phyloP scores from a whole-genome alignment of 2,888 invertebrate genomes.

The Ophion ellenae region DNA sequence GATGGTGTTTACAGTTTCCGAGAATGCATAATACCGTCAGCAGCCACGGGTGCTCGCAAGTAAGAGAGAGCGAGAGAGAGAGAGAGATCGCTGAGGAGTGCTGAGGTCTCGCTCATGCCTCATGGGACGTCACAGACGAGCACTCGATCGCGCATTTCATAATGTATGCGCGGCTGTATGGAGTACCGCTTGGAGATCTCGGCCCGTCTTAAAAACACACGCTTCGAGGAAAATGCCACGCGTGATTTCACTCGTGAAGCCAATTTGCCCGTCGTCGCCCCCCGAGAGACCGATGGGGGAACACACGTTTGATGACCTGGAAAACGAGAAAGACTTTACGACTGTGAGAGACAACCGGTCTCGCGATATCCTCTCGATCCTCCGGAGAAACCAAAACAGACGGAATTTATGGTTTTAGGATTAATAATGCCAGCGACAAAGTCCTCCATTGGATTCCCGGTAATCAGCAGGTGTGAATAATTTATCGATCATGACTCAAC shows the following conservation, averaged over 20 bases:
- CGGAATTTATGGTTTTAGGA: neutral
- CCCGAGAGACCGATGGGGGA: constrained; percentile 35
- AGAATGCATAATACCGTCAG: constrained; percentile 66
- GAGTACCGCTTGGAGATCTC: constrained; percentile 33
- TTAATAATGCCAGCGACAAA: neutral
- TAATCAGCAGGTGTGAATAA: neutral
- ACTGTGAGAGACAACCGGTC: constrained; percentile 17
- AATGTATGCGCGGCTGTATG: constrained; percentile 43
- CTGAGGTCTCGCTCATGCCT: constrained; percentile 13
- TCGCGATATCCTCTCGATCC: neutral
- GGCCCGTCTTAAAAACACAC: constrained; percentile 21
- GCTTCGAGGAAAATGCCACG: constrained; percentile 68
- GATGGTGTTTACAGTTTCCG: constrained; percentile 71
- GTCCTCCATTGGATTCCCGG: neutral
- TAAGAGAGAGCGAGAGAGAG: neutral
- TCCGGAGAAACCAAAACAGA: neutral
- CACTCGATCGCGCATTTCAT: constrained; percentile 46
- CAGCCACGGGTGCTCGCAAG: constrained; percentile 47
- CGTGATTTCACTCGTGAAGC: constrained; percentile 75
- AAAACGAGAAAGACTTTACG: constrained; percentile 12
- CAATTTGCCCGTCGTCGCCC: constrained; percentile 73
- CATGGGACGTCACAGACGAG: constrained; percentile 35
- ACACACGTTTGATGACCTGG: constrained; percentile 18
- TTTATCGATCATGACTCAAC: neutral
- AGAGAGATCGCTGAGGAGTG: constrained; percentile 22